These are phyloP conservation scores for Drosophila nr. perissopoda DNA, from an alignment of 2,888 invertebrate genomes.

Conservation along the genomic window DNA sequence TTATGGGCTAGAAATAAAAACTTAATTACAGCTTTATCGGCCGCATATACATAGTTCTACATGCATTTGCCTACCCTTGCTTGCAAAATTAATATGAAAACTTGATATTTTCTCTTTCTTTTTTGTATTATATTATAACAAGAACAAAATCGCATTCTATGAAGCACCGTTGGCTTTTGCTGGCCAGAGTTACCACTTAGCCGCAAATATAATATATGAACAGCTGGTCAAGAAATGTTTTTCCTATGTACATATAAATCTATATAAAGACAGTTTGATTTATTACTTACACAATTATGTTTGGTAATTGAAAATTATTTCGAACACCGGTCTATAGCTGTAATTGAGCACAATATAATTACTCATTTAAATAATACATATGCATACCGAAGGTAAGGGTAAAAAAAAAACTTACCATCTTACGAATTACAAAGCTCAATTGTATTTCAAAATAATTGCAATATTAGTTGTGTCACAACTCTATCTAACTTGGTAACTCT, in stretches of 20 bases:
- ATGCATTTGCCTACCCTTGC: background rate
- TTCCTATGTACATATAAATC: background rate
- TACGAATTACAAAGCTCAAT: background rate
- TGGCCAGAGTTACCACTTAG: constrained; percentile 34
- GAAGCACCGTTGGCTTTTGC: constrained; percentile 46
- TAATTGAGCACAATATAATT: background rate
- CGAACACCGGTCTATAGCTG: background rate
- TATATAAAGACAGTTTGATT: background rate
- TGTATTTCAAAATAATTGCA: background rate
- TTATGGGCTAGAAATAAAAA: constrained; percentile 8
- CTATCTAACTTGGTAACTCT: constrained; percentile 7
- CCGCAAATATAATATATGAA: constrained; percentile 8
- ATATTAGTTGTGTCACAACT: background rate
- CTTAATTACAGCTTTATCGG: background rate
- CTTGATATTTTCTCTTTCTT: constrained; percentile 20
- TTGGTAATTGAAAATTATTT: constrained; percentile 5
- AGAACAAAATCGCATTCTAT: constrained; percentile 46
- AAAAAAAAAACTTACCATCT: background rate
- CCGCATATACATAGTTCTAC: background rate
- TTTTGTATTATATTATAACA: constrained; percentile 45
- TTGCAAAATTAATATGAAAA: constrained; percentile 20
- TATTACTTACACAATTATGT: constrained; percentile 8
- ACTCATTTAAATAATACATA: background rate
- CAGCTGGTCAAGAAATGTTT: background rate
- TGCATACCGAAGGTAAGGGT: background rate